Base-by-base conservation (phyloP, 2,113 vertebrate genomes). In the Crocuta crocuta region DNA sequence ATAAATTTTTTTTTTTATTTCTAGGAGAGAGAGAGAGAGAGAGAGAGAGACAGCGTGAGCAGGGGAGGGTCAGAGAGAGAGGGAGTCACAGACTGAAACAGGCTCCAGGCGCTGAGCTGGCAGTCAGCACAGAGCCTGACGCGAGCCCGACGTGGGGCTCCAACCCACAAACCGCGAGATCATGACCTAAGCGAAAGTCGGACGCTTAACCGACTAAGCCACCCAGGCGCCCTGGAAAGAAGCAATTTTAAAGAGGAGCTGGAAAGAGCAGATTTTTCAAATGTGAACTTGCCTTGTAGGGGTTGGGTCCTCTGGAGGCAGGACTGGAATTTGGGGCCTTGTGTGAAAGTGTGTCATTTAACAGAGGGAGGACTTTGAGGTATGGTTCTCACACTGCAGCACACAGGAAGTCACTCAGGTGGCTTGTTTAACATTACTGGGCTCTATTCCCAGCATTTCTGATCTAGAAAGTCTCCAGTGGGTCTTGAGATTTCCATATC, bases 331-430 rank as follows among this genome's bases (percentile, higher is more conserved):
- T 39, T 16, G 63, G 21, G 45, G 45, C 23, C 50, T 1, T 1
- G 0, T 6, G 13, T 80, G 39, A 19, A 81, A 66, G n/a, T 35
- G 10, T 19, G 16, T 50, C 1, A 28, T 71, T 85, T n/a, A n/a
- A 80, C 24, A 6, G 33, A 66, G 17, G 33, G 16, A 4, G 0
- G 26, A 24, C 11, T 91, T 10, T 26, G 55, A 66, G 12, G 63
- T 26, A 4, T 58, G 16, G 8, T 35, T 74, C 66, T 85, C 21
- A 53, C 39, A 93, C 50, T 48, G 3, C 0, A 48, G 45, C 12
- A 5, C n/a, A 21, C 0, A 4, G 2, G 10, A 68, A 31, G n/a
- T 63, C 26, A 26, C 26, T 1, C 2, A 23, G 13, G 65, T 63
- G 19, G 45, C 13, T 55, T 61, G 16, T 43, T 81, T 16, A 35